These are phyloP conservation scores for Propsilocerus akamusi DNA, from an alignment of 1,140 invertebrate genomes.

Conservation along the genomic window DNA sequence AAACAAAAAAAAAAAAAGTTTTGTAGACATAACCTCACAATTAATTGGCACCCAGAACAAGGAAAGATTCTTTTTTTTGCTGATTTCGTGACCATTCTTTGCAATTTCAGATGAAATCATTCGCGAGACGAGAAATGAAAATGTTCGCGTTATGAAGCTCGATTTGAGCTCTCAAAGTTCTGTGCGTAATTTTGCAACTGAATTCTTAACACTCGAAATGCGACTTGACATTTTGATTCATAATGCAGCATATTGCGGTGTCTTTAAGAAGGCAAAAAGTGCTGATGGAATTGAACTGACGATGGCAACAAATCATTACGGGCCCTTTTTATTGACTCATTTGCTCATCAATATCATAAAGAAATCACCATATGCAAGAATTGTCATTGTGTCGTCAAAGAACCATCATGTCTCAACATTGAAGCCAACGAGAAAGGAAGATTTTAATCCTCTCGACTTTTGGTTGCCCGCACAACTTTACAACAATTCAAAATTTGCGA, in stretches of 20 bases:
- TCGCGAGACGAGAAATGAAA: constrained; percentile 28
- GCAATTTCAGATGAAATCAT: constrained; percentile 32
- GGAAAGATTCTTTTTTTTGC: not conserved
- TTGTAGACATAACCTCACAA: too few species aligned
- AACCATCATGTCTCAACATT: constrained; percentile 48
- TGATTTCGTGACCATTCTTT: constrained; percentile 4
- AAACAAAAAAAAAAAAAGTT: too few species aligned
- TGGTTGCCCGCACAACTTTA: constrained; percentile 54
- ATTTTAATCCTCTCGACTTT: constrained; percentile 49
- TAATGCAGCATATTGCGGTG: constrained; percentile 46
- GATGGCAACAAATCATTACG: constrained; percentile 55
- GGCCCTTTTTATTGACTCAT: constrained; percentile 48
- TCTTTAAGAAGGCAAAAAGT: constrained; percentile 28
- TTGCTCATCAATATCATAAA: constrained; percentile 52
- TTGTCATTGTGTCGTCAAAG: constrained; percentile 62
- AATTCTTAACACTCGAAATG: constrained; percentile 39
- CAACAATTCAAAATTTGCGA: constrained; percentile 73
- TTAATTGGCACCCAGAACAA: too few species aligned
- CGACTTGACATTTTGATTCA: constrained; percentile 58
- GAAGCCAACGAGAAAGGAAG: constrained; percentile 39
- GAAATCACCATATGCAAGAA: constrained; percentile 48
- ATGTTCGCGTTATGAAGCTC: constrained; percentile 37
- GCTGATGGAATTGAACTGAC: constrained; percentile 48
- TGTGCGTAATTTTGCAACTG: constrained; percentile 38
- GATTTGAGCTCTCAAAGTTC: constrained; percentile 43